These are phyloP conservation scores for Peribatodes rhomboidaria DNA, from an alignment of 2,888 invertebrate genomes.

Conservation along the genomic window DNA sequence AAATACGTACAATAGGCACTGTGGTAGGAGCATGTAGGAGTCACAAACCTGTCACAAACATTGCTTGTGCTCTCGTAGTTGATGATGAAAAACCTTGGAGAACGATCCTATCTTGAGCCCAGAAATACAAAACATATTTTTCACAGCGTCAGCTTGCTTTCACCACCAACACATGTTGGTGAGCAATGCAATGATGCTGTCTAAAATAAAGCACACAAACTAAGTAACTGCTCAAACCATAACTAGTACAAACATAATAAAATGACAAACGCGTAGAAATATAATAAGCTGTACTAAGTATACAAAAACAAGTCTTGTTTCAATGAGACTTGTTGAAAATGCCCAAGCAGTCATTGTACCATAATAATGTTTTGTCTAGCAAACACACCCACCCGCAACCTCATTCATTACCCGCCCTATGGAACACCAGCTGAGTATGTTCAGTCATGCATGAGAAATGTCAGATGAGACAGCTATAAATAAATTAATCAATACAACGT, in stretches of 20 bases:
- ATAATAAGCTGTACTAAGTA: neutral
- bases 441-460: conserved; percentile 19
- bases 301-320: neutral
- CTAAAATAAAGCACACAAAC: too few species aligned
- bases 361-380: conserved; percentile 22
- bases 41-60: conserved; percentile 6
- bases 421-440: conserved; percentile 5
- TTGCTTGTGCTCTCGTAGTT: neutral
- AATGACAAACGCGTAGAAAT: too few species aligned
- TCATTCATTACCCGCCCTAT: conserved; percentile 16
- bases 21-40: conserved; percentile 11
- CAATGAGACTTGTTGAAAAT: neutral
- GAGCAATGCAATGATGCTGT: too few species aligned
- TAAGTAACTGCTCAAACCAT: too few species aligned
- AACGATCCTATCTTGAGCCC: too few species aligned
- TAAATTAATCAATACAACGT: neutral
- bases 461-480: neutral
- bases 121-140: too few species aligned
- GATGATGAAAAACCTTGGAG: too few species aligned
- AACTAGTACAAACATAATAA: too few species aligned
- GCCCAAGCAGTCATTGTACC: neutral
- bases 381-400: neutral
- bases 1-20: conserved; percentile 18
- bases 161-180: too few species aligned
- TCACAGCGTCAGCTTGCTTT: too few species aligned